These are phyloP conservation scores for Tiliacea aurago DNA, from an alignment of 2,888 invertebrate genomes.

Conservation along the genomic window DNA sequence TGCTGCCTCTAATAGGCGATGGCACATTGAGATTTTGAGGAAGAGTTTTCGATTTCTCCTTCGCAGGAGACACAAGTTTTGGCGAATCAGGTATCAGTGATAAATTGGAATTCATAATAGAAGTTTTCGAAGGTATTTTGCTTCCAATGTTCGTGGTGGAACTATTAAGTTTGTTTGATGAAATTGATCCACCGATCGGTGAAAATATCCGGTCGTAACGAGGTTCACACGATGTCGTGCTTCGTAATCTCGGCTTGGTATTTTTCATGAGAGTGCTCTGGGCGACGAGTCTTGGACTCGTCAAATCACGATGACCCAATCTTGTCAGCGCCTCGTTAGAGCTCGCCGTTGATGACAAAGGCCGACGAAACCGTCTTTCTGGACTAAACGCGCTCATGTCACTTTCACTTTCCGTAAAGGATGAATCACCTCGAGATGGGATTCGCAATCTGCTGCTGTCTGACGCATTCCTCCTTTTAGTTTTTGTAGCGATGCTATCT, in stretches of 20 bases:
- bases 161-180: conserved; percentile 83
- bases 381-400: conserved; percentile 85
- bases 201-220: conserved; percentile 87
- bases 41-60: conserved; percentile 91
- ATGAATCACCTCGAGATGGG: conserved; percentile 81
- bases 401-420: conserved; percentile 87
- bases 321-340: conserved; percentile 86
- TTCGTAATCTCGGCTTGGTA: conserved; percentile 83
- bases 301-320: conserved; percentile 83
- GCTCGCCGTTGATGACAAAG: conserved; percentile 85
- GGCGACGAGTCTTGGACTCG: conserved; percentile 83
- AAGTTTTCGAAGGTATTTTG: conserved; percentile 78
- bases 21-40: conserved; percentile 90
- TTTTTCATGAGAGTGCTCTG: conserved; percentile 80
- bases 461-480: conserved; percentile 80
- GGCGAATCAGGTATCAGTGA: conserved; percentile 87
- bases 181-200: conserved; percentile 83
- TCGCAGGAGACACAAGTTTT: conserved; percentile 83
- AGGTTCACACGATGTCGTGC: conserved; percentile 86
- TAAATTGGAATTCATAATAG: conserved; percentile 85
- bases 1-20: conserved; percentile 87
- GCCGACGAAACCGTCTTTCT: conserved; percentile 82
- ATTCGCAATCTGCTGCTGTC: conserved; percentile 78
- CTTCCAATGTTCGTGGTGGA: conserved; percentile 82
- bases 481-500: conserved; percentile 73